Conservation (phyloP, 2,113 vertebrate species). For the Dendrocopos noguchii region DNA sequence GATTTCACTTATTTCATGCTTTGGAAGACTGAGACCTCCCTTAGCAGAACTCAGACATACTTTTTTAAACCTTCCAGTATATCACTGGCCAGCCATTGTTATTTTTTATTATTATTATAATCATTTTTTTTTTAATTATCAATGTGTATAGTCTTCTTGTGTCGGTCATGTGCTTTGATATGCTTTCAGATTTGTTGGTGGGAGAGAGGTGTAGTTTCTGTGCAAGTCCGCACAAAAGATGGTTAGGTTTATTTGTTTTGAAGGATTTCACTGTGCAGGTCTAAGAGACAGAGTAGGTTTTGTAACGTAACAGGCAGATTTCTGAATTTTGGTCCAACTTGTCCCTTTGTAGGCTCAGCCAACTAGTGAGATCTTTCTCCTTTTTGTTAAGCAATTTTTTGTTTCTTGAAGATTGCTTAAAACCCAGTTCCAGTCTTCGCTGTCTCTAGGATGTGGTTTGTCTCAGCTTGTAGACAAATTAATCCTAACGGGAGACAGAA, state of each 20-base stretch:
- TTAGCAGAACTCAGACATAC: background rate
- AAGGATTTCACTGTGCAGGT: background rate
- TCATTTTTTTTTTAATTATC: background rate
- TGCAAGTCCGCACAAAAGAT: background rate
- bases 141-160: background rate
- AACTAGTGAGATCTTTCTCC: background rate
- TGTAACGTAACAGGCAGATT: background rate
- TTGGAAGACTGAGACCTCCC: background rate
- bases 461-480: background rate
- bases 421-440: background rate
- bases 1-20: background rate
- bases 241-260: background rate
- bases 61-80: background rate
- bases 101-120: too few relatives aligned
- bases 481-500: background rate
- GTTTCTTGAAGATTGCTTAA: background rate
- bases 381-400: background rate
- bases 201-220: background rate
- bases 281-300: background rate
- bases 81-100: background rate
- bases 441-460: background rate
- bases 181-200: background rate
- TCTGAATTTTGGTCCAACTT: background rate
- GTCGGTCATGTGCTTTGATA: background rate
- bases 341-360: background rate